Evolutionary conservation across 2,888 invertebrate genomes (phyloP).

Genomic region (Myopa testacea): DNA sequence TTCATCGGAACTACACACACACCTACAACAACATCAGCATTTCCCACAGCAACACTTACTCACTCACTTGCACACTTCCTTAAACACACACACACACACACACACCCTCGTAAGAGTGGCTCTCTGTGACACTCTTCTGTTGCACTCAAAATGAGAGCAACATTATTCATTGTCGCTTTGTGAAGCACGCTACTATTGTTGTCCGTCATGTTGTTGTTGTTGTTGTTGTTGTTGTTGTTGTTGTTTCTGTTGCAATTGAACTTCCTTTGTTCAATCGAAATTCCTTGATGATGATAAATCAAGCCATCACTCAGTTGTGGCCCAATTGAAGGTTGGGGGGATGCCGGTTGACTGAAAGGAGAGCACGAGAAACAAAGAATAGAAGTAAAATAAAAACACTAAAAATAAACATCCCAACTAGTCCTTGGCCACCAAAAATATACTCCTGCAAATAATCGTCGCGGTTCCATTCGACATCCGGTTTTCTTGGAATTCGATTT

Average conservation of each 20-base stretch:
- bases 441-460: neutral
- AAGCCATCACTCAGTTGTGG: constrained; percentile 30
- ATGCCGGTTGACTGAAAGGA: neutral
- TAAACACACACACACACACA: neutral
- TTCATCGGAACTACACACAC: constrained; percentile 3
- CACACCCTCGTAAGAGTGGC: neutral
- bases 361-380: neutral
- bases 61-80: neutral
- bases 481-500: neutral
- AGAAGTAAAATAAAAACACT: neutral
- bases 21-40: constrained; percentile 6
- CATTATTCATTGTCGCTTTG: constrained; percentile 25
- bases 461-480: neutral
- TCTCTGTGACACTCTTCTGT: neutral
- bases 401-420: neutral
- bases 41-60: neutral
- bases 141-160: neutral
- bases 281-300: constrained; percentile 30
- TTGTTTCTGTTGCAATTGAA: constrained; percentile 8
- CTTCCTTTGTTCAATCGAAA: constrained; percentile 18
- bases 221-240: constrained; percentile 2
- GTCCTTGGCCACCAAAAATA: neutral
- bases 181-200: neutral
- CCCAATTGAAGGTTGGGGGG: neutral
- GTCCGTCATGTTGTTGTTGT: neutral